Base-by-base conservation (phyloP, 2,888 invertebrate species). In the Chaitophorus viminalis region DNA sequence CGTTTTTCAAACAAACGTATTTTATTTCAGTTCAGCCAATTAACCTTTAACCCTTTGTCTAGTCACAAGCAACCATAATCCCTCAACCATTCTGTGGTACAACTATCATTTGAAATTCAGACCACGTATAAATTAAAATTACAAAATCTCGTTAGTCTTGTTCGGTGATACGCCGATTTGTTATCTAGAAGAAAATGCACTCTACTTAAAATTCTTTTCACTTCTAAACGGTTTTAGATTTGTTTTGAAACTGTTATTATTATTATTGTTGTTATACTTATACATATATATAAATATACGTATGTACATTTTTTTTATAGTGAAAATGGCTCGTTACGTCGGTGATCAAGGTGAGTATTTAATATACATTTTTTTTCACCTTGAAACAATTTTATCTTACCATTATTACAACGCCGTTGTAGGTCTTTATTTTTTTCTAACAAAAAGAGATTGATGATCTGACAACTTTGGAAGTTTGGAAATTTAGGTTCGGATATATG, bases 311-410 rank as follows among this genome's bases (percentile, higher is more conserved):
- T 96, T 96, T 92, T 92, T 96, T 96, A 91, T 95, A 96, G 96
- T 96, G 92, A 96, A 96, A 93, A 96, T 96, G 93, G 96, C 96
- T 93, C 95, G 95, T 92, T 95, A 95, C 93, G 94, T 95, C 92
- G 95, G 96, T 93, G 94, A 94, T 92, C 95, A 95, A 94, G 95
- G 96, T 96, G 92, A 94, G 95, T 91, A 31, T 31, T 70, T 54
- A 31, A 29, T 17, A 46, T 81, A 65, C 11, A 82, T 29, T 76
- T 76, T 82, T n/a, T 78, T 85, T 33, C n/a, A 77, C 68, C 29
- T 76, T 18, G 17, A 65, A 36, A 54, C 39, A 60, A 72, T 86
- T 78, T 75, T 77, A 77, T 77, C 52, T 52, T 46, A 3, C 33
- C 78, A 78, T 86, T 68, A 86, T 75, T 72, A 31, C 39, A 74